Conservation (phyloP, 2,888 invertebrate species). For the Eupithecia dodoneata region DNA sequence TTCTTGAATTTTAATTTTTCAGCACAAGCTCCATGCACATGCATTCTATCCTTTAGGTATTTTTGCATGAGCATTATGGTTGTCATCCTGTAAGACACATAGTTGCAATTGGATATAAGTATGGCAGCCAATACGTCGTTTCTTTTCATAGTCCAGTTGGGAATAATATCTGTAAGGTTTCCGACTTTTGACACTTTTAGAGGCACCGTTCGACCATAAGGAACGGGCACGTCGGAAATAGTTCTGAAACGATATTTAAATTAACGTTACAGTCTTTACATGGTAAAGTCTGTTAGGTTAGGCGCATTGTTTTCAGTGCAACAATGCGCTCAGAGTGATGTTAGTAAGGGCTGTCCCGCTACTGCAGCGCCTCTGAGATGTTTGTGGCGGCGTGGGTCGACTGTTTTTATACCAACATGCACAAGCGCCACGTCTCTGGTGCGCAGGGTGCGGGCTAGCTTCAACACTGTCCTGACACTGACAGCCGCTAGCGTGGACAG, state of each 20-base stretch:
- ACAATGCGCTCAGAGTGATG: neutral
- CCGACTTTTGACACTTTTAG: conserved; percentile 31
- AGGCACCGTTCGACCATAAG: conserved; percentile 85
- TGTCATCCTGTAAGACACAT: conserved; percentile 74
- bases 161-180: conserved; percentile 50
- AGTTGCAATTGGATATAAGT: conserved; percentile 84
- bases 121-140: conserved; percentile 78
- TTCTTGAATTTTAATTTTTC: conserved; percentile 43
- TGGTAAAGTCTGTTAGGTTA: neutral
- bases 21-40: conserved; percentile 84
- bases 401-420: neutral
- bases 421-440: neutral
- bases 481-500: too few species aligned
- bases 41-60: conserved; percentile 80
- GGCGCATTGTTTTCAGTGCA: neutral
- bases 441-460: neutral
- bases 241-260: conserved; percentile 65
- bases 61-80: conserved; percentile 83
- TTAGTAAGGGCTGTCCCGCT: neutral
- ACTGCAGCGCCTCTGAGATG: neutral
- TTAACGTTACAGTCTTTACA: neutral
- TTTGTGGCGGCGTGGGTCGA: neutral
- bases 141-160: conserved; percentile 73
- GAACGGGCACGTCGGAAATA: conserved; percentile 87
- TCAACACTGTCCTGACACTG: neutral